A percentile compares a stretch with the other conserved stretches of the same genome.
Conservation (phyloP, 2,888 invertebrate species). For the Cantharis flavilabris region DNA sequence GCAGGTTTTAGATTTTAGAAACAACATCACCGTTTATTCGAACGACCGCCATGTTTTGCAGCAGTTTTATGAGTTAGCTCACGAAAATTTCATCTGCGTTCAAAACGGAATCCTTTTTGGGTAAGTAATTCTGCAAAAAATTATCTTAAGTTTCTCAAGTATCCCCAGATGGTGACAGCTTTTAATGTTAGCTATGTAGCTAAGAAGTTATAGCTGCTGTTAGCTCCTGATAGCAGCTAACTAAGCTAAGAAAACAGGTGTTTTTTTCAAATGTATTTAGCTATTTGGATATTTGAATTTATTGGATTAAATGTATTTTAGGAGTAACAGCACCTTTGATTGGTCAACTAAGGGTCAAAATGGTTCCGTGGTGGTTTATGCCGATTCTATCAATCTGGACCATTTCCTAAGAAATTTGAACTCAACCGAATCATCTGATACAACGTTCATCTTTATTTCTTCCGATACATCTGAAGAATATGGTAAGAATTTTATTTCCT, state of each 20-base stretch:
- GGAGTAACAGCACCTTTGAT: background rate
- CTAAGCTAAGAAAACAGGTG: too few species aligned
- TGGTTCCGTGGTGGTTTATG: slow-evolving; percentile 37
- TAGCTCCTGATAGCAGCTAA: too few species aligned
- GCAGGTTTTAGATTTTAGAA: slow-evolving; percentile 40
- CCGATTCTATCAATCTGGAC: slow-evolving; percentile 29
- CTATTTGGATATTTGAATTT: too few species aligned
- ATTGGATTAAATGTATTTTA: background rate
- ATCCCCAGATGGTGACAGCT: too few species aligned
- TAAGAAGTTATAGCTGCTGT: too few species aligned
- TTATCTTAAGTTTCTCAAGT: too few species aligned
- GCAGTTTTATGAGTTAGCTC: slow-evolving; percentile 46
- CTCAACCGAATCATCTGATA: background rate
- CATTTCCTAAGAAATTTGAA: slow-evolving; percentile 18
- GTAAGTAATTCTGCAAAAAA: slow-evolving; percentile 37
- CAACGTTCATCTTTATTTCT: slow-evolving; percentile 26
- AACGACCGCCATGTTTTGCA: slow-evolving; percentile 42
- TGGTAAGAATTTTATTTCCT: background rate
- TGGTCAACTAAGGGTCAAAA: background rate
- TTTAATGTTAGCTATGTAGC: too few species aligned
- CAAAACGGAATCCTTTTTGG: slow-evolving; percentile 42
- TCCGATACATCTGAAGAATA: slow-evolving; percentile 20
- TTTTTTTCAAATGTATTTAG: too few species aligned
- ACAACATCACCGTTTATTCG: slow-evolving; percentile 48
- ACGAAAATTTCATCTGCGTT: slow-evolving; percentile 47